phyloP scores from a whole-genome alignment of 37 sponge, comb jelly and placozoan species.

The Aplysina aerophoba region DNA sequence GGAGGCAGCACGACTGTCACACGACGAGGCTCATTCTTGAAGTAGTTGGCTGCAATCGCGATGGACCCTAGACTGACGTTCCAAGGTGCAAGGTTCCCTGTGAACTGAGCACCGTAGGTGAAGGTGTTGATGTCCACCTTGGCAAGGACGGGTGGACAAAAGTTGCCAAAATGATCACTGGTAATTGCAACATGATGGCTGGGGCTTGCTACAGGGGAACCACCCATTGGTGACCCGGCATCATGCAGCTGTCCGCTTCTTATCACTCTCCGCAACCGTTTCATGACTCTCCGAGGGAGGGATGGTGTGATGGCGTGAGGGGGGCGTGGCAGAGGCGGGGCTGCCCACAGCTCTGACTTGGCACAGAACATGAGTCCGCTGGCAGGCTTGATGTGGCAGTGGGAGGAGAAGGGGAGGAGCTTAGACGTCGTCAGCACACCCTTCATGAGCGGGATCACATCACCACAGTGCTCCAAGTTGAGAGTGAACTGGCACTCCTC shows the following conservation, averaged over 20 bases:
- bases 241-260: constrained; percentile 14
- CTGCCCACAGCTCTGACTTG: background rate
- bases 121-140: background rate
- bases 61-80: constrained; percentile 30
- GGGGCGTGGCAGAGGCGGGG: too few relatives aligned
- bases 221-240: background rate
- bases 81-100: background rate
- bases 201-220: background rate
- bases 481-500: constrained; percentile 20
- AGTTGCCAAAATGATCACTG: too few relatives aligned
- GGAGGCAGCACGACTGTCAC: constrained; percentile 8
- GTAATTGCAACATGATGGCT: background rate
- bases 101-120: background rate
- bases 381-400: background rate
- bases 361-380: constrained; percentile 4
- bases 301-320: too few relatives aligned
- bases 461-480: constrained; percentile 47
- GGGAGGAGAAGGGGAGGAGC: background rate
- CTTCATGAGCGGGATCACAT: constrained; percentile 33
- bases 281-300: too few relatives aligned
- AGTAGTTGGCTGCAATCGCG: constrained; percentile 35
- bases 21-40: constrained; percentile 39
- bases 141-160: background rate
- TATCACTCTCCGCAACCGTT: too few relatives aligned
- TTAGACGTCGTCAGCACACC: constrained; percentile 14